Evolutionary conservation across 2,797 vertebrate species (phyloP).

Genomic region (Myiothlypis chrysogaster): DNA sequence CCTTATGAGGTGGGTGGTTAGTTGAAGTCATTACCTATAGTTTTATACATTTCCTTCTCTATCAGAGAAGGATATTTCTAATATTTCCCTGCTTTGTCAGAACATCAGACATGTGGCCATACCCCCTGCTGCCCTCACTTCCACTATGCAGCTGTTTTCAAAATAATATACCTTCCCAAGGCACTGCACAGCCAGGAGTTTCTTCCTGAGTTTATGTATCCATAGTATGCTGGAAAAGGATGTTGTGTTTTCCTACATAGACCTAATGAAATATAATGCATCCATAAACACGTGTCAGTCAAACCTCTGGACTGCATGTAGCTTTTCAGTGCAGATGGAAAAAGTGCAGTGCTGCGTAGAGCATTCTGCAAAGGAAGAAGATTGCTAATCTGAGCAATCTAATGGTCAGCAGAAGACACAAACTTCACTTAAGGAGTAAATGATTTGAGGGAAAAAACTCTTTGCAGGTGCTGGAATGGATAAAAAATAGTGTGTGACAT

Average conservation of each 20-base stretch:
- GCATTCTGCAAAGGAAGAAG: not conserved
- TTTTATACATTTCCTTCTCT: not conserved
- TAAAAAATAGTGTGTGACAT: not conserved
- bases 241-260: not conserved
- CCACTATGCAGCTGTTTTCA: constrained; percentile 30
- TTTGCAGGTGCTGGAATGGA: not conserved
- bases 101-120: not conserved
- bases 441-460: not conserved
- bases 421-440: not conserved
- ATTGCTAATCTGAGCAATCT: not conserved
- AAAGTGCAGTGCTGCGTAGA: not conserved
- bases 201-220: not conserved
- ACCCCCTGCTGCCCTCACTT: not conserved
- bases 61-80: constrained; percentile 10
- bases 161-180: not conserved
- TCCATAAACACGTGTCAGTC: not conserved
- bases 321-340: not conserved
- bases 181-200: not conserved
- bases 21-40: constrained; percentile 7
- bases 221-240: not conserved
- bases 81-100: constrained; percentile 7
- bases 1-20: not conserved
- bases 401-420: not conserved
- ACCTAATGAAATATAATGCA: not conserved
- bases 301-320: not conserved